phyloP scores from a whole-genome alignment of 2,888 invertebrate species.

The Chironomus riparius region DNA sequence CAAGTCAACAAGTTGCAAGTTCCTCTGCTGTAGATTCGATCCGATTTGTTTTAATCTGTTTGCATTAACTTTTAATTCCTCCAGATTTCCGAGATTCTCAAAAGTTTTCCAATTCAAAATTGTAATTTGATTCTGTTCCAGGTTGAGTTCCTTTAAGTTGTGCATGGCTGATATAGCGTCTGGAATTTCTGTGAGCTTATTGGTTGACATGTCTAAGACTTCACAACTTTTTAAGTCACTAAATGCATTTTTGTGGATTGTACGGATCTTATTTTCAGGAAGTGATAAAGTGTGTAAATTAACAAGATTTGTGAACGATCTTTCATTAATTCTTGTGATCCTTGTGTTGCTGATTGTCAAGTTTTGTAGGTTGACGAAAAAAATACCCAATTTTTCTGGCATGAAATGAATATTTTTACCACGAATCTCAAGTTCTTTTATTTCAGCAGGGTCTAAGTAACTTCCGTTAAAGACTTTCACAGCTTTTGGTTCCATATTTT shows the following conservation, averaged over 20 bases:
- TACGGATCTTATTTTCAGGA: not conserved
- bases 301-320: not conserved
- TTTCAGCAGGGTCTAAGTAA: too few relatives aligned
- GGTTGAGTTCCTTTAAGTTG: not conserved
- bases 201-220: not conserved
- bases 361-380: not conserved
- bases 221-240: not conserved
- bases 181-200: not conserved
- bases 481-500: not conserved
- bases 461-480: not conserved
- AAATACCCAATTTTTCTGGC: not conserved
- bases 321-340: not conserved
- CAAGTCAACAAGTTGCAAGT: not conserved
- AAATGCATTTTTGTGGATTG: not conserved
- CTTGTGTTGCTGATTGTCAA: not conserved
- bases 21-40: too few relatives aligned
- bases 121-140: not conserved
- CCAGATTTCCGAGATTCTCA: too few relatives aligned
- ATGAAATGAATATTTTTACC: not conserved
- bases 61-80: too few relatives aligned
- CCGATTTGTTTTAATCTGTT: too few relatives aligned
- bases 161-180: not conserved
- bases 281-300: not conserved
- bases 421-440: too few relatives aligned
- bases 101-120: too few relatives aligned